phyloP scores from a whole-genome alignment of 2,113 vertebrate genomes.

The Eolophus roseicapilla region DNA sequence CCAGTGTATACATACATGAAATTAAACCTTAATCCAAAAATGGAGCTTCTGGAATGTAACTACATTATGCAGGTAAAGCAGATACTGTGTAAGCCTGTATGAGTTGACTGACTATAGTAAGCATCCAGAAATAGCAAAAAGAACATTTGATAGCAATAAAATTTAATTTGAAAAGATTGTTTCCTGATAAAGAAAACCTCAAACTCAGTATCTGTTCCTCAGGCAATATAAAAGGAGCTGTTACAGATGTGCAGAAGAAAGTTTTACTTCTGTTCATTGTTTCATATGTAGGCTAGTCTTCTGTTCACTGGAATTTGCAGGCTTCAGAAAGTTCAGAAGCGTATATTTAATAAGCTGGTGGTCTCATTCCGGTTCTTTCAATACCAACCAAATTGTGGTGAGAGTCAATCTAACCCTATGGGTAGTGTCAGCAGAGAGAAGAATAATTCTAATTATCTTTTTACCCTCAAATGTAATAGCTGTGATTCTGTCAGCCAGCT shows the following conservation, averaged over 20 bases:
- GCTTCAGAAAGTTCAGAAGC: neutral
- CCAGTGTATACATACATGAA: slow-evolving; percentile 71
- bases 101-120: neutral
- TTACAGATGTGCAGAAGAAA: neutral
- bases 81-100: neutral
- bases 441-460: neutral
- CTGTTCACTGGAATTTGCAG: neutral
- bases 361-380: neutral
- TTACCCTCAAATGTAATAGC: neutral
- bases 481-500: neutral
- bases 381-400: neutral
- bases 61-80: slow-evolving; percentile 77
- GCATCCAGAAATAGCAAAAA: neutral
- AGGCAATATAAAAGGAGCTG: neutral
- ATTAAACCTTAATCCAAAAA: slow-evolving; percentile 74
- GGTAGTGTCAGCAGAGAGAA: neutral
- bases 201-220: neutral
- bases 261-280: neutral
- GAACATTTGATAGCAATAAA: neutral
- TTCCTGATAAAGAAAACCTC: neutral
- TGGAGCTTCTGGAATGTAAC: slow-evolving; percentile 82
- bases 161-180: neutral
- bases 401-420: neutral
- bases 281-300: neutral
- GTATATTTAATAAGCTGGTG: neutral